Evolutionary conservation across 2,113 vertebrate species (phyloP), one percentile per base, ranked within the genome.

Genomic region (Sorex fumeus): DNA sequence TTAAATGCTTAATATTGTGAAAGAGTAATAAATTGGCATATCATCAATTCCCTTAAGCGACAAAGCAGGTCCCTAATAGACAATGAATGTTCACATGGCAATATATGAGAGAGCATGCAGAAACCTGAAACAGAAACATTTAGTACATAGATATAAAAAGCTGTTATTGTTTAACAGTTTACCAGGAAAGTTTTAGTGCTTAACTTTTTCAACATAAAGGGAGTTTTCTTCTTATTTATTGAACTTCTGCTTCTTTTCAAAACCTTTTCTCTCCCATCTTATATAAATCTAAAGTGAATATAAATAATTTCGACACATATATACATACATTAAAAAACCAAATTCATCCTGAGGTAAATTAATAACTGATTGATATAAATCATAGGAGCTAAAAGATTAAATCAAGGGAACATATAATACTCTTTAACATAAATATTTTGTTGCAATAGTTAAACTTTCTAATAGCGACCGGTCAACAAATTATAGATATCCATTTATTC

Each of bases 11-110:
- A 43, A 34, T 79, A 92, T 28, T 93, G 32, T 88, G 60, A 62
- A 88, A 93, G 78, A 84, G 71, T 92, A 94, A 87, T 87, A 90
- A 87, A 80, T 50, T 96, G 94, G 91, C 94, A 83, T 62, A 47
- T 93, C 25, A 84, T 85, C 95, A 96, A 87, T 79, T 93, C 91
- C 87, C 87, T 94, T 91, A 74, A 94, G 95, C 87, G 62, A 93
- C 60, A 84, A 84, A 50, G n/a, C 34, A 80, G 62, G 69, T 75
- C 81, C 64, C 77, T 84, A 87, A 53, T 40, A 93, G 90, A 91
- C 79, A 93, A 83, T 69, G 47, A 88, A 45, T 21, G 40, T 90
- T 94, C 87, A 91, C 87, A 91, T 2, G 23, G 47, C 40, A 92
- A n/a, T 47, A 21, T 57, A 30, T 66, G 16, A 66, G 77, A 78